Evolutionary conservation across 2,797 vertebrate genomes (phyloP).

Genomic region (Thamnophis elegans): DNA sequence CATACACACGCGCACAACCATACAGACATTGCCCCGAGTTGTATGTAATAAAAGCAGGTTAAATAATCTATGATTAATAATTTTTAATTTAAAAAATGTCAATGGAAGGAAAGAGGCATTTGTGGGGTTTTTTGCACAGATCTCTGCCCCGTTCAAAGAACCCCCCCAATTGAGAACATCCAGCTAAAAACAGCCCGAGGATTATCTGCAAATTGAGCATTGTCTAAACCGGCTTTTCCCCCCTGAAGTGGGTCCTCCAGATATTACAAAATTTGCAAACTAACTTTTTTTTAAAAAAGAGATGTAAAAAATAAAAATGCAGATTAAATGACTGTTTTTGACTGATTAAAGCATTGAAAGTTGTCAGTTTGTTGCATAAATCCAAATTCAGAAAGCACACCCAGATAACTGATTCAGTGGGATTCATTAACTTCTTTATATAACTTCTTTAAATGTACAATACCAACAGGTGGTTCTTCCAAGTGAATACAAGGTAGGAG

Average conservation of each 20-base stretch:
- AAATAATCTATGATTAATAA: background rate
- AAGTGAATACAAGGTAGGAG: too few species aligned
- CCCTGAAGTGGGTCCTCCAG: background rate
- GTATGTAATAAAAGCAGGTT: background rate
- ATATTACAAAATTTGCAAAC: background rate
- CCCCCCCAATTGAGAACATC: background rate
- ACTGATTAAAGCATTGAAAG: background rate
- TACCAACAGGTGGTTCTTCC: too few species aligned
- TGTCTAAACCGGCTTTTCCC: background rate
- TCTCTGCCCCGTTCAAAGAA: background rate
- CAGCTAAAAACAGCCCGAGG: background rate
- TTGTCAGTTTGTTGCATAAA: too few species aligned
- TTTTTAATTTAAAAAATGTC: background rate
- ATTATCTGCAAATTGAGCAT: background rate
- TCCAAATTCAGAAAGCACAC: too few species aligned
- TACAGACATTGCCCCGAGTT: background rate
- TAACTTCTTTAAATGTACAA: too few species aligned
- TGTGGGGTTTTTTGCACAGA: background rate
- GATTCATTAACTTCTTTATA: too few species aligned
- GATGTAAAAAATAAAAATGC: background rate
- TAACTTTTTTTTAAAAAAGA: background rate
- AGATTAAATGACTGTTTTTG: background rate
- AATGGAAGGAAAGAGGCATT: background rate
- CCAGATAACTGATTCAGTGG: too few species aligned
- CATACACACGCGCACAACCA: too few species aligned